Conservation (phyloP, 2,113 vertebrate genomes). For the Nothobranchius kuhntae region DNA sequence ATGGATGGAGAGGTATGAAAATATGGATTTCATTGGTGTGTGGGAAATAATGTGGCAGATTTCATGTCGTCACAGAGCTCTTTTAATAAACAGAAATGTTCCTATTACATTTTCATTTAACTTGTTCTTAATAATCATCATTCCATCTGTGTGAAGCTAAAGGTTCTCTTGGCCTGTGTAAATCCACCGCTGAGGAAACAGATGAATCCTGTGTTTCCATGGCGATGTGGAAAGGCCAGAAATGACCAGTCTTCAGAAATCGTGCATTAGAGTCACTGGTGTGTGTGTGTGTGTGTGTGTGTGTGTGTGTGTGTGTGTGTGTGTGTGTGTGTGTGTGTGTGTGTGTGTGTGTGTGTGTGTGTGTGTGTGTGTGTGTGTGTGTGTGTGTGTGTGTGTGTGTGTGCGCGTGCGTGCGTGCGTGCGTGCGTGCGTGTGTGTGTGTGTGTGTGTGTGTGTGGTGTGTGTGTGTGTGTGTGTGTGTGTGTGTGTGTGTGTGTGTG, state of each 20-base stretch:
- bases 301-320: too few species aligned
- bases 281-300: constrained; percentile 4
- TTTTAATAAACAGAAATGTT: not conserved
- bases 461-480: constrained; percentile 19
- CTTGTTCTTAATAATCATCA: not conserved
- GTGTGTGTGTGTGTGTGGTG: too few species aligned
- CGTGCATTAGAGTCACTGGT: constrained; percentile 40
- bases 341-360: too few species aligned
- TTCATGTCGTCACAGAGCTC: not conserved
- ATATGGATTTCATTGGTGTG: not conserved
- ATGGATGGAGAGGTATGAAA: not conserved
- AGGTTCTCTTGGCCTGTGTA: constrained; percentile 24
- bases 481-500: constrained; percentile 10
- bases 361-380: too few species aligned
- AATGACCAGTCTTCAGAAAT: constrained; percentile 44
- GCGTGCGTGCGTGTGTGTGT: too few species aligned
- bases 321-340: too few species aligned
- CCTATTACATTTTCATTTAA: too few species aligned
- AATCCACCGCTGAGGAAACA: constrained; percentile 42
- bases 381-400: too few species aligned
- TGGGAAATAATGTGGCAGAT: not conserved
- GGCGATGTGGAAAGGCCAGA: constrained; percentile 50
- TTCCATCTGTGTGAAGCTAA: constrained; percentile 21
- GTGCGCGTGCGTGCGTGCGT: constrained; percentile 36
- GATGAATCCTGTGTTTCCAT: constrained; percentile 67